phyloP scores from a whole-genome alignment of 2,888 invertebrate genomes.

The Pterostichus madidus region DNA sequence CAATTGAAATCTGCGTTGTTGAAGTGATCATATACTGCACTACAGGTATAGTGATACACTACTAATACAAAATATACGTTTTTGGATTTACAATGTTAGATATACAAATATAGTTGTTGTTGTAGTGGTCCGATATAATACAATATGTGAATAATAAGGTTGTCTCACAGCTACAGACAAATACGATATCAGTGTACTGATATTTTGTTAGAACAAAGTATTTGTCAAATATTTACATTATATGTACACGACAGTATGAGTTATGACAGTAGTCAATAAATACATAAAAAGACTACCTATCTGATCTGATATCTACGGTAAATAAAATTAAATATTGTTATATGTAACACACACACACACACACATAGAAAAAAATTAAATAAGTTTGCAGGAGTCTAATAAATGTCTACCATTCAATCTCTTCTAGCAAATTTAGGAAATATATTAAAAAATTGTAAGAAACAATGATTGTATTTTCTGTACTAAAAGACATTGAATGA shows the following conservation, averaged over 20 bases:
- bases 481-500: slow-evolving; percentile 17
- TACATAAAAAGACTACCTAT: slow-evolving; percentile 37
- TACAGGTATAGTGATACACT: slow-evolving; percentile 52
- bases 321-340: slow-evolving; percentile 61
- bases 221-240: slow-evolving; percentile 56
- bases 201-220: slow-evolving; percentile 40
- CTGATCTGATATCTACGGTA: slow-evolving; percentile 32
- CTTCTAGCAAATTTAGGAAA: background rate
- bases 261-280: slow-evolving; percentile 22
- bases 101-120: slow-evolving; percentile 63
- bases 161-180: slow-evolving; percentile 52
- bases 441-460: background rate
- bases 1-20: slow-evolving; percentile 24
- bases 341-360: slow-evolving; percentile 51
- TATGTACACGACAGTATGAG: slow-evolving; percentile 46
- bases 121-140: slow-evolving; percentile 64
- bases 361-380: slow-evolving; percentile 54
- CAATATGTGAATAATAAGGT: slow-evolving; percentile 55
- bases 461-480: too few relatives aligned
- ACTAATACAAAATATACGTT: slow-evolving; percentile 65
- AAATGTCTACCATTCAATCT: slow-evolving; percentile 19
- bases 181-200: slow-evolving; percentile 41
- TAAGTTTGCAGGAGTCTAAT: slow-evolving; percentile 28
- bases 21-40: slow-evolving; percentile 39
- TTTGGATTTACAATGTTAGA: slow-evolving; percentile 46